These are phyloP conservation scores for Habroteleia sp. DNA, from an alignment of 2,888 invertebrate genomes.

Conservation along the genomic window DNA sequence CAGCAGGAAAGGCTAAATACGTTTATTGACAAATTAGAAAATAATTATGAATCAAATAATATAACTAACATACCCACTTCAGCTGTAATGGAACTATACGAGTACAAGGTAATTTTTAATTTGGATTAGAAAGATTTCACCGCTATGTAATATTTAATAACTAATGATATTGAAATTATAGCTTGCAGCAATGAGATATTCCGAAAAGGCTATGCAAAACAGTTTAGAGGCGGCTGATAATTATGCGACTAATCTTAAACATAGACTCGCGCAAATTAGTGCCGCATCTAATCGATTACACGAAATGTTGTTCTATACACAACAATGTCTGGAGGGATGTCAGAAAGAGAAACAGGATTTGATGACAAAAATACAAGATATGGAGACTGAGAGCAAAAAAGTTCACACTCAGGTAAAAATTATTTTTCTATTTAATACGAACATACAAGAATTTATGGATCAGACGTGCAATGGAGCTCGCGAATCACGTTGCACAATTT, in stretches of 20 bases:
- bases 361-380: slow-evolving; percentile 69
- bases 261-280: slow-evolving; percentile 81
- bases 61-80: slow-evolving; percentile 84
- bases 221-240: slow-evolving; percentile 83
- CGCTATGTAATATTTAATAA: neutral
- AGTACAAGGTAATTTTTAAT: slow-evolving; percentile 82
- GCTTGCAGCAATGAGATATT: slow-evolving; percentile 82
- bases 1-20: slow-evolving; percentile 83
- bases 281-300: slow-evolving; percentile 82
- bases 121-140: neutral
- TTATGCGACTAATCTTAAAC: slow-evolving; percentile 82
- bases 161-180: slow-evolving; percentile 58
- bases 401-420: slow-evolving; percentile 70
- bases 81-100: slow-evolving; percentile 88
- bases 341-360: slow-evolving; percentile 75
- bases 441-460: slow-evolving; percentile 3
- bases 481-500: slow-evolving; percentile 3
- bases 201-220: slow-evolving; percentile 82
- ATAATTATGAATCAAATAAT: slow-evolving; percentile 82
- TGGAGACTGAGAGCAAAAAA: slow-evolving; percentile 70
- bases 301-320: slow-evolving; percentile 82
- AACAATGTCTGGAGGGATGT: slow-evolving; percentile 82
- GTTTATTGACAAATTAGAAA: slow-evolving; percentile 81
- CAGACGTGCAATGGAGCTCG: neutral
- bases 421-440: slow-evolving; percentile 5